Evolutionary conservation across 2,113 vertebrate species (phyloP).

Genomic region (Tamias sibiricus): DNA sequence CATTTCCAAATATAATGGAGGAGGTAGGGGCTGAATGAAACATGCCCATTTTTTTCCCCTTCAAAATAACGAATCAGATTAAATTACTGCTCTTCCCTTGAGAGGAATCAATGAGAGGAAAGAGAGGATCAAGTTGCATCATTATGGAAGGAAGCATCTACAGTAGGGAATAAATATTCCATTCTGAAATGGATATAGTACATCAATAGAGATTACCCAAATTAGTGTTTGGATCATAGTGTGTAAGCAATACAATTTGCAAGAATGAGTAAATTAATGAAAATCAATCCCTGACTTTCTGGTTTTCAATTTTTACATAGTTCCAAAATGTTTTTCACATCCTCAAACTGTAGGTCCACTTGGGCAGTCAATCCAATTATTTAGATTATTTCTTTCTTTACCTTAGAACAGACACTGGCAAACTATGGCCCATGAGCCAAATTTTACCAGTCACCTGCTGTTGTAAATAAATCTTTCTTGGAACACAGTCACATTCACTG

Average conservation of each 20-base stretch:
- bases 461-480: neutral
- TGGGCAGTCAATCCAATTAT: neutral
- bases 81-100: neutral
- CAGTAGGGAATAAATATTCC: neutral
- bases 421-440: neutral
- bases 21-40: neutral
- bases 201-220: neutral
- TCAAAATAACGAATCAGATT: neutral
- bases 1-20: neutral
- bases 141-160: neutral
- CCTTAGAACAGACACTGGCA: neutral
- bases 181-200: neutral
- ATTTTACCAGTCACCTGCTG: neutral
- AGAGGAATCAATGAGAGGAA: neutral
- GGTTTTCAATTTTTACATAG: neutral
- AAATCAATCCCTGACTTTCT: neutral
- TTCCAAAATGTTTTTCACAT: neutral
- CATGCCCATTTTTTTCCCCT: neutral
- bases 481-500: neutral
- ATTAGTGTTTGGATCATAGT: neutral
- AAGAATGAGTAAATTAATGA: neutral
- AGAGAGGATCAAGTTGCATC: neutral
- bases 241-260: neutral
- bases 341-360: neutral
- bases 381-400: neutral